Percentiles rank a stretch among this genome's conserved stretches.
phyloP scores from a whole-genome alignment of 1,140 invertebrate species.

The Pseudachorutes palmiensis region DNA sequence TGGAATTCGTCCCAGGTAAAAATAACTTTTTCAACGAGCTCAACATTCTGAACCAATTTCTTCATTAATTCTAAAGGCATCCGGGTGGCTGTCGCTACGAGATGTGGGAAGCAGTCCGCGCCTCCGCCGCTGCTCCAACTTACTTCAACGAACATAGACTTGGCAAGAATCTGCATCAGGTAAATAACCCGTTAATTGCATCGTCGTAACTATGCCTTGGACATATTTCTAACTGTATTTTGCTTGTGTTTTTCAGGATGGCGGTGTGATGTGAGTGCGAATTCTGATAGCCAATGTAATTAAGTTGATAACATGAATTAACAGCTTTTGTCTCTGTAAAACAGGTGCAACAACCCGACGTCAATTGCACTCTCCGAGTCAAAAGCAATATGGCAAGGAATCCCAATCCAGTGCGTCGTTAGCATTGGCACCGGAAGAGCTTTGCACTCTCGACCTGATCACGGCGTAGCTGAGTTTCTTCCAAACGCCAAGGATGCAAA shows the following conservation, averaged over 20 bases:
- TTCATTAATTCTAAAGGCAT: no score
- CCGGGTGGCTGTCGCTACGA: conserved; percentile 59
- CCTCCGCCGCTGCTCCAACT: conserved; percentile 83
- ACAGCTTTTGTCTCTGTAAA: conserved; percentile 29
- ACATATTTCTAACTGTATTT: conserved; percentile 10
- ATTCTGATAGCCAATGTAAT: no score
- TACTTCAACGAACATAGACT: conserved; percentile 82
- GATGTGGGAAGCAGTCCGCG: conserved; percentile 81
- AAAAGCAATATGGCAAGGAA: conserved; percentile 71
- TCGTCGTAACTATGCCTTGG: not conserved
- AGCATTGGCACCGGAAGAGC: conserved; percentile 75
- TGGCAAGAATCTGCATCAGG: conserved; percentile 69
- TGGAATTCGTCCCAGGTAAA: conserved; percentile 64
- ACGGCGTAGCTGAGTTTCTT: conserved; percentile 36
- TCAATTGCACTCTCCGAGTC: conserved; percentile 83
- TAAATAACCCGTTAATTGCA: conserved; percentile 42
- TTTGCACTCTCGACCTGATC: conserved; percentile 41
- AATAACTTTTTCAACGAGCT: conserved; percentile 38
- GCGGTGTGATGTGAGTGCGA: conserved; percentile 17
- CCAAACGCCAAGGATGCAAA: not conserved
- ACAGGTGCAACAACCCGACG: conserved; percentile 84
- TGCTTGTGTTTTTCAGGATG: conserved; percentile 32
- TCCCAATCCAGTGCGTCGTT: conserved; percentile 70
- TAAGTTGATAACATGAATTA: no score
- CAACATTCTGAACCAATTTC: no score